Evolutionary conservation across 2,113 vertebrate species (phyloP), one percentile per base, ranked within the genome.

Genomic region (Sceloporus tristichus): DNA sequence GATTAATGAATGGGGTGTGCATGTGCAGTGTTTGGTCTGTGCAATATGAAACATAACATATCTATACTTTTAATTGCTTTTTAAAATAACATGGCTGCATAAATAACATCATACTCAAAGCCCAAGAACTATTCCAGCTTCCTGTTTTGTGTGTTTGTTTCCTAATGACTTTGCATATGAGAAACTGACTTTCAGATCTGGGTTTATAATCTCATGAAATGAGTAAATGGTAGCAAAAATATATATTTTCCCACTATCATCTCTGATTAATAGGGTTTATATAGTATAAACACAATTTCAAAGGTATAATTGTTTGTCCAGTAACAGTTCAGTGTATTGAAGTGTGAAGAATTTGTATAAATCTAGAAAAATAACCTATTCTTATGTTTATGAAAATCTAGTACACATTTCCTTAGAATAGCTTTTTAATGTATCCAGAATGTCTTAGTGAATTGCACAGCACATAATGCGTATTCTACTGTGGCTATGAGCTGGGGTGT

Each of bases 81-180:
- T 88, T 86, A 92, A 87, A 90, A 87, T 85, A 86, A 79, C n/a
- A 73, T n/a, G 89, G 76, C 91, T 93, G 84, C 88, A 42, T 90
- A 80, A 88, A 85, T 88, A 90, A 87, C 90, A 73, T 88, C 71
- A 92, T 3, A 62, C 59, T 62, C 59, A 62, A 62, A 14, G 11
- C 59, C 92, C 79, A 71, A 73, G 38, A 82, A 82, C 84, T 95
- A 93, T 92, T 95, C 88, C 87, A 87, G 91, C 85, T 92, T 94
- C 90, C 89, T 5, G 62, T 92, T 93, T 94, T 95, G 19, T 16
- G 59, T 62, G 11, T 62, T 62, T 62, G 59, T 62, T 62, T 62
- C 18, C 11, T 14, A 62, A 62, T 62, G 59, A 62, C 59, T 62
- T 62, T 16, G 59, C 59, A 62, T 62, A 62, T 62, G 59, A 62